These are phyloP conservation scores for Harpagoxenus sublaevis DNA, from an alignment of 2,888 invertebrate species.

Conservation along the genomic window DNA sequence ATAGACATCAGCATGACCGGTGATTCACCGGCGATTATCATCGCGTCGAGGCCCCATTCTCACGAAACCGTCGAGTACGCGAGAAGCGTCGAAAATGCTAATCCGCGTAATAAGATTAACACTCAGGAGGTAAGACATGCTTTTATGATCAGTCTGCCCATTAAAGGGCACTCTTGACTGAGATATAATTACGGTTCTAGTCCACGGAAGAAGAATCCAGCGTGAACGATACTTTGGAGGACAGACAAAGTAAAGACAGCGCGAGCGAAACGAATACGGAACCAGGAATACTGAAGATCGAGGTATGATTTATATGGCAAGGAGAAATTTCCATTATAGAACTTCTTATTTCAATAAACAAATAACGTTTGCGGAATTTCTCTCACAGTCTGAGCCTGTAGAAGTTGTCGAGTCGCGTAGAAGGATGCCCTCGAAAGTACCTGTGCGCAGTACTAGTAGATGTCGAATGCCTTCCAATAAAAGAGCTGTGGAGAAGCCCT, in stretches of 20 bases:
- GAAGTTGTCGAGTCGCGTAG: conserved; percentile 45
- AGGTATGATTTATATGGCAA: conserved; percentile 54
- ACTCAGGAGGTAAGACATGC: conserved; percentile 47
- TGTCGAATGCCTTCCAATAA: conserved; percentile 73
- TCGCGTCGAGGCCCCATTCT: conserved; percentile 77
- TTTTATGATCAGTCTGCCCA: too few relatives aligned
- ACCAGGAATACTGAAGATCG: conserved; percentile 71
- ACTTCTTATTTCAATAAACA: not conserved
- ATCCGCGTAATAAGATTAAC: conserved; percentile 38
- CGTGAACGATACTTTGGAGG: conserved; percentile 58
- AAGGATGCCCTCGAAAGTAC: conserved; percentile 73
- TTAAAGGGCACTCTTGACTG: not conserved
- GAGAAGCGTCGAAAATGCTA: conserved; percentile 23
- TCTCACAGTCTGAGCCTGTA: conserved; percentile 46
- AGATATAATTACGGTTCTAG: conserved; percentile 45
- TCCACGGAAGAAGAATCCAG: conserved; percentile 59
- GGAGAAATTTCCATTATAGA: not conserved
- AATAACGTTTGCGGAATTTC: not conserved
- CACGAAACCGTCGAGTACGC: conserved; percentile 59
- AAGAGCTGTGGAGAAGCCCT: conserved; percentile 83
- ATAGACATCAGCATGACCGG: conserved; percentile 31
- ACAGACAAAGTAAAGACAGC: conserved; percentile 66
- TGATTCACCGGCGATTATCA: conserved; percentile 70
- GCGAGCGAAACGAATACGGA: conserved; percentile 68
- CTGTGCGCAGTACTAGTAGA: conserved; percentile 71